Evolutionary conservation across 2,797 vertebrate species (phyloP), one percentile per base, ranked within the genome.

Genomic region (Phrynocephalus vlangalii): DNA sequence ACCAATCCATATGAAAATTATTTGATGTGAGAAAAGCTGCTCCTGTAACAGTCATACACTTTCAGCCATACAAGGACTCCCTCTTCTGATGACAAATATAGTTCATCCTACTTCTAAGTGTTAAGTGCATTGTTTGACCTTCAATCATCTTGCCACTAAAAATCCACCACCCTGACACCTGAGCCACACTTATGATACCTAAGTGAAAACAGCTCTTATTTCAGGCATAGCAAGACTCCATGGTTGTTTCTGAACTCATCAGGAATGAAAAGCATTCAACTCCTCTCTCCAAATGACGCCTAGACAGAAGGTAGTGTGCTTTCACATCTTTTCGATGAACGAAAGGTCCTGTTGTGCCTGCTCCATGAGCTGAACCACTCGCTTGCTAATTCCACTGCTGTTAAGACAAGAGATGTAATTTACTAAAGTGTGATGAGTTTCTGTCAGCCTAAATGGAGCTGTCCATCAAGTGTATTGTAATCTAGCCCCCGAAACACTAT

Each of bases 351-450:
- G 8, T 83, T n/a, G 1, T 56, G 68, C 10, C 50, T 16, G n/a
- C 22, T 63, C 15, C n/a, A 56, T 86, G 66, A 90, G 78, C 50
- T 90, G 84, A 1, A 8, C 18, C 73, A 68, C 9, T 73, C 91
- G 67, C 86, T 87, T 33, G 2, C 50, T 85, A 90, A 88, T 91
- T 90, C 77, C 2, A 26, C 38, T 78, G 20, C 56, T 86, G 0
- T 79, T 91, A 87, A 86, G 80, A 79, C 82, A 78, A 91, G 33
- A 79, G 90, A 86, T 10, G 1, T 50, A 84, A 88, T 90, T 93
- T 89, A 85, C 70, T 3, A 76, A 81, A 85, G 81, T 0, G 0
- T 1, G 33, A 90, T 83, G 84, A 91, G 28, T 28, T 90, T 68
- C 86, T 86, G 56, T 71, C 86, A 84, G 50, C 1, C 13, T 81